Conservation (phyloP, 1,140 invertebrate species). For the Lepidotrigona ventralis region DNA sequence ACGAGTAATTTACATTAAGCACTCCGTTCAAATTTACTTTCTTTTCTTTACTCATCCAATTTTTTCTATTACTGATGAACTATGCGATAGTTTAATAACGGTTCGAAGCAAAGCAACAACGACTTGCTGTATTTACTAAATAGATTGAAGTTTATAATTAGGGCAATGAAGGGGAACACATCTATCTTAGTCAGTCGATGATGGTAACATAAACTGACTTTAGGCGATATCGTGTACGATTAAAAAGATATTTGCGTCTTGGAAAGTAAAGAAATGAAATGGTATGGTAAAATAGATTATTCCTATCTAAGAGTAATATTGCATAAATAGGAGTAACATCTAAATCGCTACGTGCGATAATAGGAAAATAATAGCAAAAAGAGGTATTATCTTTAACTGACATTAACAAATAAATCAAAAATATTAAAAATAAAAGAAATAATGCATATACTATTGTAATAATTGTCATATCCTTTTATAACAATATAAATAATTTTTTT, state of each 20-base stretch:
- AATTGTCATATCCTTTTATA: background rate
- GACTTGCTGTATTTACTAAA: conserved; percentile 66
- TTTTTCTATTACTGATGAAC: conserved; percentile 55
- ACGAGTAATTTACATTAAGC: conserved; percentile 20
- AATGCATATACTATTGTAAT: background rate
- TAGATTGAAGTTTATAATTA: conserved; percentile 67
- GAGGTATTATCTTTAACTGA: background rate
- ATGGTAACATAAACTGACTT: conserved; percentile 36
- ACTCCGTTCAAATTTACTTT: conserved; percentile 23
- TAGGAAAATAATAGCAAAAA: background rate
- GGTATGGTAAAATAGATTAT: background rate
- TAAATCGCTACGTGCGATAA: background rate
- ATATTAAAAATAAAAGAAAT: background rate
- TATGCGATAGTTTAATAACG: conserved; percentile 52
- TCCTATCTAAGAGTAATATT: conserved; percentile 4
- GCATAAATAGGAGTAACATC: background rate
- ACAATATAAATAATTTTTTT: background rate
- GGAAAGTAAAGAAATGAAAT: conserved; percentile 3
- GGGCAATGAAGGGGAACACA: conserved; percentile 58
- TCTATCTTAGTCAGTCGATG: conserved; percentile 34
- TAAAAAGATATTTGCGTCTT: conserved; percentile 44
- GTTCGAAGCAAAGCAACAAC: conserved; percentile 57
- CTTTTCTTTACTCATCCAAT: conserved; percentile 50
- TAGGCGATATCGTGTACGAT: conserved; percentile 43
- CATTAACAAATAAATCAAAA: background rate